Base-by-base conservation (phyloP, 64 coral and sea anemone genomes). In the Montipora cactus region DNA sequence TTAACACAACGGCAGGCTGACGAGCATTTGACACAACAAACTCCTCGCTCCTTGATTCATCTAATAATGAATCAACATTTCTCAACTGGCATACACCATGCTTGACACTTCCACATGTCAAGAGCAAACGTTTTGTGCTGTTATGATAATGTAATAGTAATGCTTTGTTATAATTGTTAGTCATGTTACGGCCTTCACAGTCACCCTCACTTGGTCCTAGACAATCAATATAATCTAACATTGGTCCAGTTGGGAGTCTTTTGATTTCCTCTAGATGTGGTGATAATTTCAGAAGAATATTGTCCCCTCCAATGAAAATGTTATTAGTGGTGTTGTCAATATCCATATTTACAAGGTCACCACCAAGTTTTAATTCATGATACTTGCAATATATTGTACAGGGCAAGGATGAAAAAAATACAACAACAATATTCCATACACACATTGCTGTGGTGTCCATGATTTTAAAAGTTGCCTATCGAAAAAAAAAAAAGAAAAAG, bases 291-390 rank as follows among this genome's bases (percentile, higher is more conserved):
- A 92, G 67, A 8, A 97, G 25, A 52, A 89, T 49, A 85, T 97
- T 97, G 19, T 69, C 75, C 9, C 96, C 96, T 84, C 96, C 96
- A 69, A 97, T 74, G 23, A 83, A 97, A 74, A 97, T 76, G 52
- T 79, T 77, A 6, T 90, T 90, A 83, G 84, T 97, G 48, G 5
- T 52, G 10, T 84, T 95, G 47, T 97, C 89, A 10, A 89, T 64
- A 45, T 74, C 93, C 55, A 97, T 79, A 77, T 92, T 97, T 78
- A 61, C 76, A 19, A 97, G 59, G 49, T 84, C 58, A 57, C 67
- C 84, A 73, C 47, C 28, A 7, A 86, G 50, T 80, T 67, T 16
- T 46, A 93, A 88, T 47, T 88, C 84, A 59, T n/a, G 76, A 49
- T 78, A 78, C 15, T 78, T 78, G 12, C 76, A 11, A 78, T 49